Evolutionary conservation across 2,113 vertebrate species (phyloP).

Genomic region (Pangasianodon hypophthalmus): DNA sequence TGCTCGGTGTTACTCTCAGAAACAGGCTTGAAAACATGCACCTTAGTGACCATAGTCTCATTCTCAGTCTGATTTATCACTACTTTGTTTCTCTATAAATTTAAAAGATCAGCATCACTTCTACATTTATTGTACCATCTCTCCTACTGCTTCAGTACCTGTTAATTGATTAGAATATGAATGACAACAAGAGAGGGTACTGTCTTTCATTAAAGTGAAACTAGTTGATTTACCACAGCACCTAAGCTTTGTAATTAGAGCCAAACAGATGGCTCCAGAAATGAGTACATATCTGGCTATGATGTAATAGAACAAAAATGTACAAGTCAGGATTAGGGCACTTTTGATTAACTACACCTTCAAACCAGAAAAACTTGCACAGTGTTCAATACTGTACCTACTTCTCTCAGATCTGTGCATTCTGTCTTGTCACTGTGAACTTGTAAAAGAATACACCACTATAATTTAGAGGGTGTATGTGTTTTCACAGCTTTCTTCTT

Average conservation of each 20-base stretch:
- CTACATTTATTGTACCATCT: background rate
- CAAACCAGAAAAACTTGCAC: background rate
- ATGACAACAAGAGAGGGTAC: background rate
- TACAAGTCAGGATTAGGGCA: background rate
- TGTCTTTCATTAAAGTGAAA: background rate
- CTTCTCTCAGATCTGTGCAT: background rate
- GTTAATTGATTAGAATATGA: background rate
- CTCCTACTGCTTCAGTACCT: background rate
- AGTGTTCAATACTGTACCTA: background rate
- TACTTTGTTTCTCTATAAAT: background rate
- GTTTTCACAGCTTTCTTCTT: background rate
- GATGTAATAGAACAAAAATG: background rate
- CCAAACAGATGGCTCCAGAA: background rate
- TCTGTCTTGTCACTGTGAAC: background rate
- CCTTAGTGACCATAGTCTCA: background rate
- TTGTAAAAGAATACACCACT: background rate
- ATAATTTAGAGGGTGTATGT: constrained; percentile 3
- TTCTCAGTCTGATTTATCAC: background rate
- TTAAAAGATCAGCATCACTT: background rate
- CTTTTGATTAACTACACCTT: background rate
- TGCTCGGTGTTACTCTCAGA: background rate
- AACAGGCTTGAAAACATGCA: background rate
- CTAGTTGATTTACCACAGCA: no score
- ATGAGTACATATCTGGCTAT: background rate
- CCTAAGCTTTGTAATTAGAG: background rate